Percentiles rank a stretch among this genome's conserved stretches.
Conservation (phyloP, 2,113 vertebrate genomes). For the Guaruba guarouba region DNA sequence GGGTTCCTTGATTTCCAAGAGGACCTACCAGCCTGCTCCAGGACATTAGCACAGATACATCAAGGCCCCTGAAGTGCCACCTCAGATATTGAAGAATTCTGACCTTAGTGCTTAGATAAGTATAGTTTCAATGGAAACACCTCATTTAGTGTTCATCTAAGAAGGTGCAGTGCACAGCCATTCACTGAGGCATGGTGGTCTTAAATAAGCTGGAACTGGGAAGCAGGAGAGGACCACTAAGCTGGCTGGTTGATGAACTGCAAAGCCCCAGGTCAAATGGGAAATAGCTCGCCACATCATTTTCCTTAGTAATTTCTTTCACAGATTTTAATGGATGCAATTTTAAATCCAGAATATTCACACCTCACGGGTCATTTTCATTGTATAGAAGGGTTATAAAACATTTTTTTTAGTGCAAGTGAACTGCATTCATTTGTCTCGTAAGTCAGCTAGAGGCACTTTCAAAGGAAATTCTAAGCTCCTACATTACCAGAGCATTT, state of each 20-base stretch:
- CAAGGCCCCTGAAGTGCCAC: background rate
- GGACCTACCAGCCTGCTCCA: background rate
- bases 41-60: accelerated
- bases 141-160: background rate
- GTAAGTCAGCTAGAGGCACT: background rate
- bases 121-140: background rate
- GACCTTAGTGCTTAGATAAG: background rate
- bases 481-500: background rate
- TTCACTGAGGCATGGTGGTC: background rate
- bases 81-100: background rate
- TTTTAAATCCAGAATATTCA: background rate
- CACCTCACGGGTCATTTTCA: background rate
- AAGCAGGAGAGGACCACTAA: background rate
- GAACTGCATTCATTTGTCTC: background rate
- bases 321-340: constrained; percentile 1
- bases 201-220: background rate
- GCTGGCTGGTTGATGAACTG: background rate
- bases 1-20: background rate
- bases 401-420: background rate
- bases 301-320: background rate
- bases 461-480: constrained; percentile 17
- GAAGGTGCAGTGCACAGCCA: background rate
- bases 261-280: background rate
- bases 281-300: background rate
- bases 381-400: background rate